These are phyloP conservation scores for Paramuricea clavata DNA, from an alignment of 92 coral and sea anemone genomes.

Conservation along the genomic window DNA sequence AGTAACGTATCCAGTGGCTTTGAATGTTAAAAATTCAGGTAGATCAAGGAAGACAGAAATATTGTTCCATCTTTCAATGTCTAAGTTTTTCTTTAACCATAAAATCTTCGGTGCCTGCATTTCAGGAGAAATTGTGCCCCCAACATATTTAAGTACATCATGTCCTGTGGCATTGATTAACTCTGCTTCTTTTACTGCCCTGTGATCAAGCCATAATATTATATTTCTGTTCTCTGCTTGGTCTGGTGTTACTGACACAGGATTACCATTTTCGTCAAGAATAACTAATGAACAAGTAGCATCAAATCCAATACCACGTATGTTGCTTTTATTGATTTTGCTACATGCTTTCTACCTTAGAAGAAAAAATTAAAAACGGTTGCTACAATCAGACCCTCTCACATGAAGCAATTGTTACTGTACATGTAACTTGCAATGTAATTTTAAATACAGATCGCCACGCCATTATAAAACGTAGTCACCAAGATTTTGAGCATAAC, in stretches of 20 bases:
- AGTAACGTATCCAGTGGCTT: conserved; percentile 76
- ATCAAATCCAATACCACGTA: conserved; percentile 95
- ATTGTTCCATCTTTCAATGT: conserved; percentile 71
- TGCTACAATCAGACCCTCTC: too few relatives aligned
- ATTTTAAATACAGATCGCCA: too few relatives aligned
- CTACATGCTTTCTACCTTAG: conserved; percentile 30
- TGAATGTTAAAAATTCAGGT: conserved; percentile 88
- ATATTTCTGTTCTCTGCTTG: conserved; percentile 73
- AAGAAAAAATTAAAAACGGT: not conserved
- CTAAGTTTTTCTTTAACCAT: conserved; percentile 86
- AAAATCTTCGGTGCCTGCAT: conserved; percentile 94
- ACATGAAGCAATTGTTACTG: too few relatives aligned
- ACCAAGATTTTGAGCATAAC: too few relatives aligned
- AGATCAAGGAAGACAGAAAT: conserved; percentile 81
- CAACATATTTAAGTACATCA: conserved; percentile 86
- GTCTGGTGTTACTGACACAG: conserved; percentile 77
- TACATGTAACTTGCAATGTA: too few relatives aligned
- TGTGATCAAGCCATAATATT: conserved; percentile 94
- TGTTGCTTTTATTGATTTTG: conserved; percentile 52
- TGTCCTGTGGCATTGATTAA: conserved; percentile 75
- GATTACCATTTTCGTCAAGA: conserved; percentile 70
- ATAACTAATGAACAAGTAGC: conserved; percentile 95
- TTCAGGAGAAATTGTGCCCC: conserved; percentile 91
- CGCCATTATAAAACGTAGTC: too few relatives aligned
- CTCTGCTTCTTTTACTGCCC: conserved; percentile 87